These are phyloP conservation scores for Dexiosoma caninum DNA, from an alignment of 2,888 invertebrate species.

Conservation along the genomic window DNA sequence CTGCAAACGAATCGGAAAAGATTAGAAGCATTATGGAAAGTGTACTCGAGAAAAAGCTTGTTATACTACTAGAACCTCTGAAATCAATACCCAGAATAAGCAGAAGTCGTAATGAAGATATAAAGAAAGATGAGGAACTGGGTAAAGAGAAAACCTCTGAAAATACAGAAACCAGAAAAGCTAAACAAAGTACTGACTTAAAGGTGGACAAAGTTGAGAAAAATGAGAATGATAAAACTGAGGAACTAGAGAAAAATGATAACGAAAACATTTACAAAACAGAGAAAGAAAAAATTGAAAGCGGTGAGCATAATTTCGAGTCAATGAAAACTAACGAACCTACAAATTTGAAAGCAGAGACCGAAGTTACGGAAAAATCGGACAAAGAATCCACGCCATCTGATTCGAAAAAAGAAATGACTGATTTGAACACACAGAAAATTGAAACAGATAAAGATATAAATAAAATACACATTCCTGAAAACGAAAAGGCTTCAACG, in stretches of 20 bases:
- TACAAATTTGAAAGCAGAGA: too few relatives aligned
- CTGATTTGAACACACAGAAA: too few relatives aligned
- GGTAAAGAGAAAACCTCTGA: not conserved
- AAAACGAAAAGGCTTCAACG: too few relatives aligned
- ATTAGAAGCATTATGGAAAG: not conserved
- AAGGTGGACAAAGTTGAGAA: not conserved
- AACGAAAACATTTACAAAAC: not conserved
- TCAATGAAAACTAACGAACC: not conserved
- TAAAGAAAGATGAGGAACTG: not conserved
- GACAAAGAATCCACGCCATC: not conserved
- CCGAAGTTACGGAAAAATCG: too few relatives aligned
- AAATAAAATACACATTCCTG: too few relatives aligned
- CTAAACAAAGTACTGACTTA: not conserved
- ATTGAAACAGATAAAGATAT: too few relatives aligned
- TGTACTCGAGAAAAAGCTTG: not conserved
- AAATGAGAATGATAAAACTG: not conserved
- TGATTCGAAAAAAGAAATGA: not conserved
- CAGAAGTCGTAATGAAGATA: not conserved
- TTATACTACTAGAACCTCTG: conserved; percentile 1
- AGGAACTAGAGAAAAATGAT: too few relatives aligned
- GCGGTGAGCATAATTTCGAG: not conserved
- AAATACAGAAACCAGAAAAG: not conserved
- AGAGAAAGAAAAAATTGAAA: not conserved
- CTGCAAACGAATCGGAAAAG: not conserved
- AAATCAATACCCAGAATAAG: not conserved